Percentiles rank a stretch among this genome's conserved stretches.
phyloP scores from a whole-genome alignment of 2,797 vertebrate species.

The Sebastes umbrosus region DNA sequence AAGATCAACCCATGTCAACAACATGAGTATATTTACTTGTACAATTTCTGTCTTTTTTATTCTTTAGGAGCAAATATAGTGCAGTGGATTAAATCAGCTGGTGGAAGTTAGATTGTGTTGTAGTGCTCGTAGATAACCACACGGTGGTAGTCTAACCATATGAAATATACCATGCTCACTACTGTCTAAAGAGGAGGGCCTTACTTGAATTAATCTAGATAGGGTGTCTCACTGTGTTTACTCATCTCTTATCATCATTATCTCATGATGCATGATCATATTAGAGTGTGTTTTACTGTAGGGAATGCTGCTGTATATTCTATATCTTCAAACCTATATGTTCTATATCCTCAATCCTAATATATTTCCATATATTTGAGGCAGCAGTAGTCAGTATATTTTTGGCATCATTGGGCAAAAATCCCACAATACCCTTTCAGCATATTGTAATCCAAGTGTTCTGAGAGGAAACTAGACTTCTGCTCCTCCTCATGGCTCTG shows the following conservation, averaged over 20 bases:
- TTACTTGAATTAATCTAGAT: not conserved
- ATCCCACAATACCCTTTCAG: no score
- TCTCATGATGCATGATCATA: not conserved
- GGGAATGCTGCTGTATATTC: not conserved
- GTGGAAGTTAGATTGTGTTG: not conserved
- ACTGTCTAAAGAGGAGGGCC: not conserved
- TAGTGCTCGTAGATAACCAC: slow-evolving; percentile 44
- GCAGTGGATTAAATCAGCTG: not conserved
- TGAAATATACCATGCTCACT: not conserved
- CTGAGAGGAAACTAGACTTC: no score
- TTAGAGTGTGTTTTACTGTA: not conserved
- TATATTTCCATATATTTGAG: not conserved
- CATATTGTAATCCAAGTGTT: no score
- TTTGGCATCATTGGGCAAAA: no score
- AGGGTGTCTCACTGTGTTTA: not conserved
- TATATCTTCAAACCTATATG: not conserved
- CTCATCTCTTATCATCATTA: not conserved
- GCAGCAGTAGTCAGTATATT: no score
- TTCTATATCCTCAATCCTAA: not conserved
- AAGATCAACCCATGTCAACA: not conserved
- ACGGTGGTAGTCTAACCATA: slow-evolving; percentile 35
- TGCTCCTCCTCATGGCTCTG: no score
- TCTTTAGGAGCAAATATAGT: not conserved
- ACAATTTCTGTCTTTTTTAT: not conserved
- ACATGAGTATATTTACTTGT: not conserved